Percentiles rank a stretch among this genome's conserved stretches.
Evolutionary conservation across 2,797 vertebrate species (phyloP).

Genomic region (Limnodromus scolopaceus): DNA sequence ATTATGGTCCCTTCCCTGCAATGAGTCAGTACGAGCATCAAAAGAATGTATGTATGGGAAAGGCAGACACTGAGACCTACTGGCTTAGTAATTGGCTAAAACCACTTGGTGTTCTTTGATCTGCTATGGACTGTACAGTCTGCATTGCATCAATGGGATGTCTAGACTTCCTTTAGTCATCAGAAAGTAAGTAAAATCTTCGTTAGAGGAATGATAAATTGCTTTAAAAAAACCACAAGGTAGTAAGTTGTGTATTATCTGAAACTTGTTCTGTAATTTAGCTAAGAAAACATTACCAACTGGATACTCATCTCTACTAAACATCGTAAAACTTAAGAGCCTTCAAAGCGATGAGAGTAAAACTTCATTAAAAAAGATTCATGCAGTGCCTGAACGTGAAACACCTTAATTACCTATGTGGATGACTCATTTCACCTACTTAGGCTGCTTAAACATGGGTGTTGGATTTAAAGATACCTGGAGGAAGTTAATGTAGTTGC

Average conservation of each 20-base stretch:
- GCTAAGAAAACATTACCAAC: background rate
- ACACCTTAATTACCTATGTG: background rate
- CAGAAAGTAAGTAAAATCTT: background rate
- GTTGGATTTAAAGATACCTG: background rate
- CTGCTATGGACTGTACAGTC: background rate
- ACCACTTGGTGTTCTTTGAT: background rate
- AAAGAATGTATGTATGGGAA: background rate
- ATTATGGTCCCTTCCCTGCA: background rate
- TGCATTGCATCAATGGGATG: background rate
- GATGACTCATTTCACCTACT: background rate
- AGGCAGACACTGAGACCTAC: background rate
- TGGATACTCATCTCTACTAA: background rate
- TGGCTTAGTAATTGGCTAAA: background rate
- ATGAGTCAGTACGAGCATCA: background rate
- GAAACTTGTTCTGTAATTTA: conserved; percentile 11
- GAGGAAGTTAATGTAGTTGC: background rate
- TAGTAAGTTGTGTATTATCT: background rate
- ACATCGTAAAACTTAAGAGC: background rate
- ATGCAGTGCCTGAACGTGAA: background rate
- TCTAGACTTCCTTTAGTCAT: background rate
- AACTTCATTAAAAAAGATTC: background rate
- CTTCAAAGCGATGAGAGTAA: background rate
- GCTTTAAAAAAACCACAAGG: background rate
- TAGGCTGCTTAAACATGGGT: background rate
- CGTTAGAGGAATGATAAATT: background rate